Base-by-base conservation (phyloP, 64 coral and sea anemone species). In the Actinia tenebrosa region DNA sequence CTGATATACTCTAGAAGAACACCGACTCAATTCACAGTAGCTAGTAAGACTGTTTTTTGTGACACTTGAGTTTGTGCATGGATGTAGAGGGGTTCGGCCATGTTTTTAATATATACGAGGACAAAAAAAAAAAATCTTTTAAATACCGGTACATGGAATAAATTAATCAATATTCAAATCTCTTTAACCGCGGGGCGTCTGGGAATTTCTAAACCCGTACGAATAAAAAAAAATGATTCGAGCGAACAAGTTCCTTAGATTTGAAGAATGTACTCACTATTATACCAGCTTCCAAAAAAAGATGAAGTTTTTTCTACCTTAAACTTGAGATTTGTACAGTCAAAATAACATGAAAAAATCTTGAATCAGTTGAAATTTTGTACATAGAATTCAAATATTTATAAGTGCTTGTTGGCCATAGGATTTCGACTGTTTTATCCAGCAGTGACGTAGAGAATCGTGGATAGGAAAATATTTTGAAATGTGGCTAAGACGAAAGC, bases 161-260 rank as follows among this genome's bases (percentile, higher is more conserved):
- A 75, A 75, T 75, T 75, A 75, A 75, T 75, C 10, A 75, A 75
- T 37, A 75, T 75, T 75, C 69, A 75, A 43, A 75, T 15, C 69
- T 42, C 69, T 75, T 75, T 75, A 42, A 75, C 69, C 69, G 20
- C 26, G 27, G 69, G 69, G 26, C 15, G 69, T 75, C 69, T 30
- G 7, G 23, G n/a, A 75, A 30, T 75, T 75, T 75, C 69, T 75
- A 75, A 75, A 75, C 69, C 26, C 69, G 69, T 27, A 75, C 23
- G 26, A 75, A 43, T 75, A 75, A 75, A 75, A 75, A 75, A 75
- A 75, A 75, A 16, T 75, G 69, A 75, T 75, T 75, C 8, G 23
- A 42, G 11, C 10, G 15, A 75, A 14, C n/a, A 37, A 75, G 11
- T 30, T 66, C 22, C 63, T 23, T 66, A 50, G 47, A 22, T 4